Conservation (phyloP, 2,113 vertebrate species). For the Eretmochelys imbricata region DNA sequence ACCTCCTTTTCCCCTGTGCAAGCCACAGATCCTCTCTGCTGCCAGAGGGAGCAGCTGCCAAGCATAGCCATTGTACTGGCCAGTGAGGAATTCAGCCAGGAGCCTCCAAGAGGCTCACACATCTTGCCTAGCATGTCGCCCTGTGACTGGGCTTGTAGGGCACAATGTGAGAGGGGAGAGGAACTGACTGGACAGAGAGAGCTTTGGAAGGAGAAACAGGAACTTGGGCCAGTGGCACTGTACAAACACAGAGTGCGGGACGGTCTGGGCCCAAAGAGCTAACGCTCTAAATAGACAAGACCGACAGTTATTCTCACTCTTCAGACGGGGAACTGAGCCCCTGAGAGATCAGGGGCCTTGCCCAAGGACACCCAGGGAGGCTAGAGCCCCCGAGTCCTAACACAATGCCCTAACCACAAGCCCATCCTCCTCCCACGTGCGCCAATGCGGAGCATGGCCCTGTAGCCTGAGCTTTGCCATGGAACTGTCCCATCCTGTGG, state of each 20-base stretch:
- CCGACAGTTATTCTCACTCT: neutral
- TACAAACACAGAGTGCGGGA: neutral
- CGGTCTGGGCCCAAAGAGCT: conserved; percentile 38
- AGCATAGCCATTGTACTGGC: neutral
- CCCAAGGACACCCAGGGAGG: neutral
- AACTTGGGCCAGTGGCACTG: neutral
- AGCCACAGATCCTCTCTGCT: neutral
- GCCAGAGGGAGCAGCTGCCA: neutral
- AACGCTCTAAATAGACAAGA: neutral
- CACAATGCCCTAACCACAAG: neutral
- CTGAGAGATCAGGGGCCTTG: neutral
- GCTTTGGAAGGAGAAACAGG: neutral
- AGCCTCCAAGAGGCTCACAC: rapidly evolving
- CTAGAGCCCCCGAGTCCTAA: neutral
- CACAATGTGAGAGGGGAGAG: rapidly evolving
- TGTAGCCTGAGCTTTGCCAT: neutral
- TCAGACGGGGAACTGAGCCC: neutral
- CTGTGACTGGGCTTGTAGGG: rapidly evolving
- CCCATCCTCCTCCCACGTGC: neutral
- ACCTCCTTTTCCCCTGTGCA: neutral
- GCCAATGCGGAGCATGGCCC: too few species aligned
- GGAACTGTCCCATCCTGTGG: neutral
- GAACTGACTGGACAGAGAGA: rapidly evolving
- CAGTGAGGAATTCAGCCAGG: neutral
- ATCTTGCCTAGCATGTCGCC: rapidly evolving